Percentiles rank a stretch among this genome's conserved stretches.
Evolutionary conservation across 2,113 vertebrate genomes (phyloP).

Genomic region (Ailurus styani): DNA sequence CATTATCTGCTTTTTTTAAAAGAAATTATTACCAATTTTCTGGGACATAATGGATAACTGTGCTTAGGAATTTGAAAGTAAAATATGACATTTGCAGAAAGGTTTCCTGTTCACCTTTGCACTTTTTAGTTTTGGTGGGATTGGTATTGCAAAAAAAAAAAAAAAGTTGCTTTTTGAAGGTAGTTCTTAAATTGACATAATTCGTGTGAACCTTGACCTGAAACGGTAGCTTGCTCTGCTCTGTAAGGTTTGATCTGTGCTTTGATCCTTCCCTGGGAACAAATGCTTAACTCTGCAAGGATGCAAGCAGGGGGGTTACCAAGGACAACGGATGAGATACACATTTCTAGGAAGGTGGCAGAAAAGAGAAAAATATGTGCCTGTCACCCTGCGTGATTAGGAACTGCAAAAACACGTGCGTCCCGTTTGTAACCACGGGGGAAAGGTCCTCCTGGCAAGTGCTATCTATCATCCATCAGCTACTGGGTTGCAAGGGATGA

Average conservation of each 20-base stretch:
- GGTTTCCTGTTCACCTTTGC: constrained; percentile 70
- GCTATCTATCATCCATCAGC: constrained; percentile 57
- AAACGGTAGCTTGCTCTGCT: background rate
- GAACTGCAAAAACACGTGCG: constrained; percentile 44
- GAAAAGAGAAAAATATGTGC: background rate
- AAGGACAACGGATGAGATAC: background rate
- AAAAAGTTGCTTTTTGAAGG: constrained; percentile 40
- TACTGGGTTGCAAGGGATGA: constrained; percentile 41
- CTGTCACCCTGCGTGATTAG: constrained; percentile 19
- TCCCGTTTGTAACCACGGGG: constrained; percentile 70
- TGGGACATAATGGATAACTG: constrained; percentile 73
- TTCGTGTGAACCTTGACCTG: constrained; percentile 51
- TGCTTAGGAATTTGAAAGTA: constrained; percentile 79
- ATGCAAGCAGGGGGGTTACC: background rate
- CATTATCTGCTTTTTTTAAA: constrained; percentile 60
- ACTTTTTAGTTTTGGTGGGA: constrained; percentile 31
- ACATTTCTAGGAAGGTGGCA: background rate
- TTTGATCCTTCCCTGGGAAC: background rate
- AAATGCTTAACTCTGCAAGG: background rate
- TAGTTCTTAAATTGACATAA: constrained; percentile 12
- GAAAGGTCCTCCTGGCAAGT: constrained; percentile 41
- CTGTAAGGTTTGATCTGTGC: fast-evolving
- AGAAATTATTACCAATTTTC: constrained; percentile 69
- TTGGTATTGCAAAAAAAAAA: background rate
- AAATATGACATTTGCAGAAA: constrained; percentile 79